Evolutionary conservation across 2,113 vertebrate species (phyloP).

Genomic region (Bungarus multicinctus): DNA sequence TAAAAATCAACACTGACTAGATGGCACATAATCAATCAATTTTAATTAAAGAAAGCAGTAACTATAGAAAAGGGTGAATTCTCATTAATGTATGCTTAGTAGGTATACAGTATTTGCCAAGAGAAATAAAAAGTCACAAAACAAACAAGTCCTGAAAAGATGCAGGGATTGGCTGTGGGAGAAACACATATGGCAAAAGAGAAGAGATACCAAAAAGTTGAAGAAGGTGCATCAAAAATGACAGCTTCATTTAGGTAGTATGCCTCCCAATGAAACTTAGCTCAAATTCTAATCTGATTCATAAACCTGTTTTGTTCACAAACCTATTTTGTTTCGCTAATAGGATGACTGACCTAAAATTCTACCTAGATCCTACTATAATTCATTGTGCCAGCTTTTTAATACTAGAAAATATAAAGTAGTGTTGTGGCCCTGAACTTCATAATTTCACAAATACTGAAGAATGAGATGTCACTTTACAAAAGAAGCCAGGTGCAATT

Average conservation of each 20-base stretch:
- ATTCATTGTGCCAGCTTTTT: neutral
- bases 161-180: neutral
- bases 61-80: neutral
- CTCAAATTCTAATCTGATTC: neutral
- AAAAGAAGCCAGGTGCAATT: conserved; percentile 3
- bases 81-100: neutral
- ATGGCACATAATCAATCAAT: neutral
- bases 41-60: neutral
- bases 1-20: neutral
- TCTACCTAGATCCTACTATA: neutral
- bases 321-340: neutral
- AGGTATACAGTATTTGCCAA: neutral
- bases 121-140: neutral
- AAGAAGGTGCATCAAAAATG: neutral
- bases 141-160: neutral
- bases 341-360: neutral
- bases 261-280: neutral
- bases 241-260: neutral
- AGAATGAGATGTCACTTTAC: neutral
- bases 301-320: neutral
- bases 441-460: neutral
- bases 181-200: neutral
- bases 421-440: neutral
- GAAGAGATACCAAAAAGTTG: neutral
- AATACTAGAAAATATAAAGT: neutral